Conservation (phyloP, 2,888 invertebrate genomes). For the Xestoiulus laeticollis region DNA sequence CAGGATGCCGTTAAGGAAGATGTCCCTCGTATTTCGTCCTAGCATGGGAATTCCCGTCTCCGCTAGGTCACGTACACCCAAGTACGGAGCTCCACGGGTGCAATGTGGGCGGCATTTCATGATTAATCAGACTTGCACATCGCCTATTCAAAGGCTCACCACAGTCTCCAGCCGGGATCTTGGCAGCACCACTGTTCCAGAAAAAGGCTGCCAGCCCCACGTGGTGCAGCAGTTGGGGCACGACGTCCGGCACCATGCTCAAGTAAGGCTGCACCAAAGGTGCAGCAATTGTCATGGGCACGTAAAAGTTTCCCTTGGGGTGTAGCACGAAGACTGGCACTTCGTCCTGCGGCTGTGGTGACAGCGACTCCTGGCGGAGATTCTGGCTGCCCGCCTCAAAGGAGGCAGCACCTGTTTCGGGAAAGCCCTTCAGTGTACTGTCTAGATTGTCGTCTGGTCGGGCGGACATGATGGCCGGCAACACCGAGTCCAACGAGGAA, state of each 20-base stretch:
- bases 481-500: neutral
- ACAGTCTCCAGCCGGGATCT: neutral
- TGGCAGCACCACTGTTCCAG: neutral
- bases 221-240: conserved; percentile 45
- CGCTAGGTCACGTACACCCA: neutral
- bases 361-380: neutral
- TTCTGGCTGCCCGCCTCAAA: neutral
- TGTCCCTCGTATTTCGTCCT: neutral
- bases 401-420: neutral
- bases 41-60: neutral
- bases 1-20: too few species aligned
- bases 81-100: conserved; percentile 17
- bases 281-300: conserved; percentile 84
- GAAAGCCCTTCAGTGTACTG: neutral
- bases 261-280: conserved; percentile 44
- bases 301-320: conserved; percentile 86
- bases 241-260: neutral
- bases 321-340: conserved; percentile 92
- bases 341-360: neutral
- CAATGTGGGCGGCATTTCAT: neutral
- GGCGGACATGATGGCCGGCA: neutral
- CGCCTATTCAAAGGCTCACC: neutral
- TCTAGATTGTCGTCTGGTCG: neutral
- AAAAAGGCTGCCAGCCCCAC: conserved; percentile 46
- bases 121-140: neutral